Evolutionary conservation across 2,888 invertebrate genomes (phyloP).

Genomic region (Norana najaformis): DNA sequence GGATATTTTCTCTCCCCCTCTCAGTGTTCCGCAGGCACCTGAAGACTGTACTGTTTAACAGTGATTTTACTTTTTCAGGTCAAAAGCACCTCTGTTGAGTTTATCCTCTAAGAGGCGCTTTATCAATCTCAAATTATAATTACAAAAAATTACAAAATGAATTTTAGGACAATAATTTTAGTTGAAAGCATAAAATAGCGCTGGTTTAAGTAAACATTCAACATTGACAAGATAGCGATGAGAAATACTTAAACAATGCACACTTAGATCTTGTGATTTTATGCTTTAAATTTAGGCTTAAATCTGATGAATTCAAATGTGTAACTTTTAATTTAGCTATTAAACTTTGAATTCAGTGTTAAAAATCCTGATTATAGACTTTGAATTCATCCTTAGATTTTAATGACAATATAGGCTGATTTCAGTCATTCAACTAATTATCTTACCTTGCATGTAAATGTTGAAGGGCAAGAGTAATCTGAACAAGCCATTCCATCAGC

Average conservation of each 20-base stretch:
- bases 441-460: conserved; percentile 25
- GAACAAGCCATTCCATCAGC: conserved; percentile 21
- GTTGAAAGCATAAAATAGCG: not conserved
- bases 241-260: not conserved
- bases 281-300: not conserved
- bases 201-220: not conserved
- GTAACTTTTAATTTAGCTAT: not conserved
- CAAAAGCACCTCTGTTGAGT: too few relatives aligned
- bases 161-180: not conserved
- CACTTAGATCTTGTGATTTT: not conserved
- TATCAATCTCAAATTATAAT: too few relatives aligned
- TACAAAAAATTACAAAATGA: too few relatives aligned
- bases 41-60: too few relatives aligned
- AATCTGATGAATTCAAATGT: not conserved
- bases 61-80: too few relatives aligned
- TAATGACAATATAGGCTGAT: not conserved
- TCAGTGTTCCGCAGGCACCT: too few relatives aligned
- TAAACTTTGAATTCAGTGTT: not conserved
- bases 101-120: too few relatives aligned
- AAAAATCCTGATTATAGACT: not conserved
- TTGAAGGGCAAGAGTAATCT: not conserved
- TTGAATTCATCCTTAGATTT: not conserved
- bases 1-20: too few relatives aligned
- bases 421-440: not conserved
- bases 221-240: not conserved